Base-by-base conservation (phyloP, 2,888 invertebrate species). In the Apotomis capreana region DNA sequence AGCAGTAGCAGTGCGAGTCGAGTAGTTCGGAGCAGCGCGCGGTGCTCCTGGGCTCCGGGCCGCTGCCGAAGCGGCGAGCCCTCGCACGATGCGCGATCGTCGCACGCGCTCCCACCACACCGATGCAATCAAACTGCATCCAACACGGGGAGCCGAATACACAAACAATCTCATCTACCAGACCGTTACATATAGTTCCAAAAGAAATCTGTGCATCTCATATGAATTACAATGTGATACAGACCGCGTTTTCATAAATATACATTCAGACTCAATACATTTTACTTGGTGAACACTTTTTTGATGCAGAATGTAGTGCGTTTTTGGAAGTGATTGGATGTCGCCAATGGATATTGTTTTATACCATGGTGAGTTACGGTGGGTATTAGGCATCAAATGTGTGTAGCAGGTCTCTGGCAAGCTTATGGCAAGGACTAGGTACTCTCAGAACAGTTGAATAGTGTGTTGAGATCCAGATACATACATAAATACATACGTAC, bases 101-200 rank as follows among this genome's bases (percentile, higher is more conserved):
- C 81, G 75, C 75, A 78, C 78, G 81, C 81, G 83, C 81, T 80
- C 78, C 76, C 79, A 76, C 78, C 77, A 78, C 79, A n/a, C 78
- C 57, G 60, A 76, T 72, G 67, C 64, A 75, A 75, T 72, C 75
- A 13, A 57, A 61, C 69, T 58, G 68, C 52, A 57, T 26, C 37
- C 67, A 68, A 15, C 64, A 55, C 59, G 15, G 57, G 57, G 76
- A 77, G 70, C 70, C 72, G 9, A 74, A 63, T 75, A 74, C 73
- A 73, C 72, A 60, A 51, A 62, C 69, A 55, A 72, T 62, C 55
- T 61, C 57, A 52, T 55, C n/a, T 57, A 5, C 15, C 55, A 13
- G 40, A 68, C 61, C 57, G 62, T 71, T 68, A 71, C 62, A 68
- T 68, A 60, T 52, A 36, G 62, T 52, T 61, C 68, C 67, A 51